Conservation (phyloP, 1,140 invertebrate genomes). For the Neodiprion lecontei region DNA sequence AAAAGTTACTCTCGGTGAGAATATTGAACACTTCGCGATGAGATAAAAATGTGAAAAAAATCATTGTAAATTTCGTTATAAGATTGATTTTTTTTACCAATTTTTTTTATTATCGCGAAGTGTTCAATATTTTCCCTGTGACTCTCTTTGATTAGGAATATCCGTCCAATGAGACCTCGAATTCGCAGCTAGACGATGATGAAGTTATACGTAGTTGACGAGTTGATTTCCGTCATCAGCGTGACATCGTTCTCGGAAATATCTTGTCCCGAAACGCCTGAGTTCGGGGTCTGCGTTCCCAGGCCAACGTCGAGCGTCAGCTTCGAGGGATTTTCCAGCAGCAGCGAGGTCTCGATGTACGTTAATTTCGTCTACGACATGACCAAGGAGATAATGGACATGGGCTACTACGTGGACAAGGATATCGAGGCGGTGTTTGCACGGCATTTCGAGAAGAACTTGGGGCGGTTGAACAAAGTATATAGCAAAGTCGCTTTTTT, state of each 20-base stretch:
- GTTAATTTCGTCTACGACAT: conserved; percentile 62
- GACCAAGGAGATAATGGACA: conserved; percentile 61
- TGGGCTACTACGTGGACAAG: conserved; percentile 60
- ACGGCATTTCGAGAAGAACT: conserved; percentile 53
- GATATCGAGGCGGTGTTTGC: conserved; percentile 57
- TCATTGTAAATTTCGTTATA: too few relatives aligned
- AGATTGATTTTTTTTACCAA: too few relatives aligned
- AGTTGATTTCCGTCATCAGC: background rate
- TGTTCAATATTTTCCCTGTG: too few relatives aligned
- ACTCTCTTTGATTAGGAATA: too few relatives aligned
- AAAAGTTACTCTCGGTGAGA: too few relatives aligned
- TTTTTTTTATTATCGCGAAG: too few relatives aligned
- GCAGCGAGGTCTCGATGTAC: conserved; percentile 44
- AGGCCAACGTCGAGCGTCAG: background rate
- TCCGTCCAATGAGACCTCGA: too few relatives aligned
- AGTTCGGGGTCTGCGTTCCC: background rate
- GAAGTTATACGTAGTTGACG: too few relatives aligned
- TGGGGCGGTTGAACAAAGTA: conserved; percentile 49
- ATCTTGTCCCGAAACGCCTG: background rate
- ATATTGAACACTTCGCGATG: too few relatives aligned
- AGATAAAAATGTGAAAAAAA: too few relatives aligned
- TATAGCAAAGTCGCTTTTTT: conserved; percentile 9
- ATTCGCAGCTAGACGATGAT: too few relatives aligned
- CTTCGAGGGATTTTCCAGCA: background rate
- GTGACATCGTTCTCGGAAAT: background rate